Base-by-base conservation (phyloP, 2,888 invertebrate species). In the Hypomecis punctinalis region DNA sequence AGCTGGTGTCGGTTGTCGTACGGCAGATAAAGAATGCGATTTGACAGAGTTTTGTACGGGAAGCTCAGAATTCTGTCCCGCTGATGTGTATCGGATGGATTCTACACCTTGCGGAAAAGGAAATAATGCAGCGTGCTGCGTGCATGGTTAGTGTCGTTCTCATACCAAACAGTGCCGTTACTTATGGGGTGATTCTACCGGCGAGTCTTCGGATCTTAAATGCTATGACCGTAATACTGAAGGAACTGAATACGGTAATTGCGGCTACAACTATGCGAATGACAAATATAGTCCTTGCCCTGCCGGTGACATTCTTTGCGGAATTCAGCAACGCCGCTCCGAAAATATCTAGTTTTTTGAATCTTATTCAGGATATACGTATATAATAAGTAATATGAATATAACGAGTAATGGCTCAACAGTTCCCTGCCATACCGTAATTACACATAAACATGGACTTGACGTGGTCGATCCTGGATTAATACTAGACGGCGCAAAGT, bases 41-140 rank as follows among this genome's bases (percentile, higher is more conserved):
- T 89, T 99, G 63, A 97, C 99, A 0, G 99, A 99, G 87, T 99
- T 95, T 86, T 99, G 99, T 85, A 97, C 97, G 0, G 99, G 99
- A 0, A 95, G 97, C 72, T 97, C 97, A 0, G 99, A 99, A 85
- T 98, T 96, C 85, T 99, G 99, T 81, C 99, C 99, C 0, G 88
- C 91, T 3, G 98, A 99, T 88, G 96, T 98, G 1, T 97, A 95
- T 91, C 97, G 97, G 82, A 96, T 98, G 90, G 97, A 99, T 89
- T 97, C 99, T 0, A 95, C 96, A 74, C 88, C 93, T 0, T 99
- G 99, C 83, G 94, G 73, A 13, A 53, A 43, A 6, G 70, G 66
- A 35, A 67, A 93, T 58, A 95, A 95, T 46, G 95, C 95, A 95
- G 97, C 98, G 0, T 99, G 96, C 83, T 99, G 99, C 84, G 98